phyloP scores from a whole-genome alignment of 2,113 vertebrate species.

The Delphinapterus leucas region DNA sequence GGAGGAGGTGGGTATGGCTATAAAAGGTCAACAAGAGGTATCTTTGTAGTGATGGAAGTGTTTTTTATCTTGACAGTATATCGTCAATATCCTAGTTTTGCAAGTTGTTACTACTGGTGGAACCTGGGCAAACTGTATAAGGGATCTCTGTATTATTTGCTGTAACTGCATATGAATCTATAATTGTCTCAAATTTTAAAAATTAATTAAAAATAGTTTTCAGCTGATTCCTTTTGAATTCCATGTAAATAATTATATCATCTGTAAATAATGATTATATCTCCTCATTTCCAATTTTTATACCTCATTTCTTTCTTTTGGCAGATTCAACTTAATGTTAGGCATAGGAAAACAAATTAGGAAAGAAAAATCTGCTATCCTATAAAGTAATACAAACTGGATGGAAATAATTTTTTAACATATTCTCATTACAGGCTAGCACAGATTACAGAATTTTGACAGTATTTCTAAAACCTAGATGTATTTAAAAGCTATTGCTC shows the following conservation, averaged over 20 bases:
- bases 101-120: background rate
- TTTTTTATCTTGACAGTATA: background rate
- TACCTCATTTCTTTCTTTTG: background rate
- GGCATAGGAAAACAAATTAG: background rate
- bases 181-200: background rate
- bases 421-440: background rate
- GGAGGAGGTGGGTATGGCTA: background rate
- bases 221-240: background rate
- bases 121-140: background rate
- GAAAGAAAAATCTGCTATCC: background rate
- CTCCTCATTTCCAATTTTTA: background rate
- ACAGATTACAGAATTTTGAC: background rate
- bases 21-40: background rate
- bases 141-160: background rate
- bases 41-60: background rate
- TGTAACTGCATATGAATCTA: background rate
- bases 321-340: background rate
- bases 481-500: background rate
- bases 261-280: background rate
- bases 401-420: background rate
- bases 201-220: background rate
- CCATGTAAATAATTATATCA: background rate
- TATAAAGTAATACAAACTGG: background rate
- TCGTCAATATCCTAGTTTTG: background rate
- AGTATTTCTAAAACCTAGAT: background rate